Evolutionary conservation across 2,888 invertebrate species (phyloP).

Genomic region (Nasonia oneida): DNA sequence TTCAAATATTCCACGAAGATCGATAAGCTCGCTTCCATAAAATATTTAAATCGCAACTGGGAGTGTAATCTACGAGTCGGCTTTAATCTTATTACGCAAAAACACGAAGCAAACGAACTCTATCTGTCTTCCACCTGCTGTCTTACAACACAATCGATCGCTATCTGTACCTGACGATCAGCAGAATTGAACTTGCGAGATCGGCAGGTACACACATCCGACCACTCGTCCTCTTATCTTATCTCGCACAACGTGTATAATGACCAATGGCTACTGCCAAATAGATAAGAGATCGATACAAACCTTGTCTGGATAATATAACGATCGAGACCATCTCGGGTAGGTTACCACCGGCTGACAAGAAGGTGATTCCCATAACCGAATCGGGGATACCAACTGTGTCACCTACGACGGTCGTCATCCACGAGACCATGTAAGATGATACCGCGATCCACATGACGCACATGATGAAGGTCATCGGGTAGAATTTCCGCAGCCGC

Average conservation of each 20-base stretch:
- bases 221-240: conserved; percentile 5
- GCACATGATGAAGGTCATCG: conserved; percentile 91
- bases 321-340: conserved; percentile 92
- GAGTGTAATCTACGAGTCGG: neutral
- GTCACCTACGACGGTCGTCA: conserved; percentile 91
- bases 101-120: neutral
- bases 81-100: neutral
- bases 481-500: conserved; percentile 83
- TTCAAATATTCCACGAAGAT: too few species aligned
- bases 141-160: neutral
- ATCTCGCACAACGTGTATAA: neutral
- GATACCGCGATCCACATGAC: conserved; percentile 91
- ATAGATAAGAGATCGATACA: conserved; percentile 60
- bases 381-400: conserved; percentile 91
- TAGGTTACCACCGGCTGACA: conserved; percentile 94
- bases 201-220: neutral
- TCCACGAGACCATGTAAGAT: conserved; percentile 95
- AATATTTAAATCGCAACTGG: neutral
- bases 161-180: neutral
- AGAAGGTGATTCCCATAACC: conserved; percentile 94
- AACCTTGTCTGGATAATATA: conserved; percentile 92
- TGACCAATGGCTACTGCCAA: neutral
- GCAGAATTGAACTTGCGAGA: neutral
- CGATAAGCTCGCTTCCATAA: too few species aligned
- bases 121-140: neutral